Conservation (phyloP, 1,140 invertebrate species). For the Dendroctonus ponderosae region DNA sequence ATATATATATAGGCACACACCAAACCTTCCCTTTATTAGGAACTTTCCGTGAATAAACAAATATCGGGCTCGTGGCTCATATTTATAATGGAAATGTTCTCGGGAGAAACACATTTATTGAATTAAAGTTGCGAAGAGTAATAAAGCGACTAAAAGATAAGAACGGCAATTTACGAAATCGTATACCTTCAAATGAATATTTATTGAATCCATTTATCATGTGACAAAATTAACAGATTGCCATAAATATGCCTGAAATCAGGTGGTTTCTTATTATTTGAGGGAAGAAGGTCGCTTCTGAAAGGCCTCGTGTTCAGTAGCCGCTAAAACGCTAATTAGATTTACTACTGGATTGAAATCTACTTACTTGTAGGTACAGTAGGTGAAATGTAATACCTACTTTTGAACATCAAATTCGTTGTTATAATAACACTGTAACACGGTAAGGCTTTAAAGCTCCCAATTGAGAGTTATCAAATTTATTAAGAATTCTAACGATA, state of each 20-base stretch:
- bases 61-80: conserved; percentile 2
- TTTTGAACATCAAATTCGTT: too few species aligned
- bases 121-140: conserved; percentile 23
- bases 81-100: conserved; percentile 22
- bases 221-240: conserved; percentile 22
- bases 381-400: too few species aligned
- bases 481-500: neutral
- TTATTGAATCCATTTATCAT: conserved; percentile 28
- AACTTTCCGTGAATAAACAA: too few species aligned
- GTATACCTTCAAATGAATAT: conserved; percentile 26
- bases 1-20: too few species aligned
- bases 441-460: too few species aligned
- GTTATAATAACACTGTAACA: too few species aligned
- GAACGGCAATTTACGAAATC: conserved; percentile 22
- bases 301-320: too few species aligned
- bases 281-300: too few species aligned
- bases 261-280: neutral
- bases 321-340: too few species aligned
- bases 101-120: conserved; percentile 18
- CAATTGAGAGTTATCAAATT: neutral
- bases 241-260: conserved; percentile 17
- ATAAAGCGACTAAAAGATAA: conserved; percentile 13
- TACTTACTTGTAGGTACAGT: too few species aligned
- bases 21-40: neutral
- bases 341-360: too few species aligned